phyloP scores from a whole-genome alignment of 2,113 vertebrate species.

The Elachura formosa region DNA sequence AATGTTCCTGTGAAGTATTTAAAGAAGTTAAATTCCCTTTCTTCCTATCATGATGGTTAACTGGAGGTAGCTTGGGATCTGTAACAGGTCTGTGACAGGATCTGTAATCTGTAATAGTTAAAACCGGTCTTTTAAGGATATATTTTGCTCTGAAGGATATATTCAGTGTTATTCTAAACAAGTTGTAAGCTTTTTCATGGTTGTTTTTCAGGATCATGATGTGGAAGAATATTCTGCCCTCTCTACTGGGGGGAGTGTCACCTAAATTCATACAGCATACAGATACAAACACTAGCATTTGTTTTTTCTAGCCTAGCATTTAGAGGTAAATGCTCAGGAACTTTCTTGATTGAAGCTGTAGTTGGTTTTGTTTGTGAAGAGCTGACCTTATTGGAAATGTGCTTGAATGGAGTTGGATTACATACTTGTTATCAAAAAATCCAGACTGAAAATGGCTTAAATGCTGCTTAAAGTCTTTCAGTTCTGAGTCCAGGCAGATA shows the following conservation, averaged over 20 bases:
- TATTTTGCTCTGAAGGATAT: background rate
- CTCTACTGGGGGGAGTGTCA: background rate
- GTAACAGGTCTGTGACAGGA: background rate
- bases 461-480: background rate
- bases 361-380: background rate
- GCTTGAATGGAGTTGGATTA: background rate
- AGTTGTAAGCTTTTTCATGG: background rate
- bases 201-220: background rate
- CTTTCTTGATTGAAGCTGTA: background rate
- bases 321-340: background rate
- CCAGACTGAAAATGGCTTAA: background rate
- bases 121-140: background rate
- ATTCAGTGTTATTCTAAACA: background rate
- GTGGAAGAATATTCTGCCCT: background rate
- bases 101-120: background rate
- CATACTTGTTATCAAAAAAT: background rate
- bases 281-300: background rate
- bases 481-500: background rate
- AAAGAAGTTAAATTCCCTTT: background rate
- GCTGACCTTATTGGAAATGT: background rate
- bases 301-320: background rate
- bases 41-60: background rate
- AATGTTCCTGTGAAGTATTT: background rate
- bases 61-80: background rate
- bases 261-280: background rate